Evolutionary conservation across 2,113 vertebrate genomes (phyloP), one percentile per base, ranked within the genome.

Genomic region (Scortum barcoo): DNA sequence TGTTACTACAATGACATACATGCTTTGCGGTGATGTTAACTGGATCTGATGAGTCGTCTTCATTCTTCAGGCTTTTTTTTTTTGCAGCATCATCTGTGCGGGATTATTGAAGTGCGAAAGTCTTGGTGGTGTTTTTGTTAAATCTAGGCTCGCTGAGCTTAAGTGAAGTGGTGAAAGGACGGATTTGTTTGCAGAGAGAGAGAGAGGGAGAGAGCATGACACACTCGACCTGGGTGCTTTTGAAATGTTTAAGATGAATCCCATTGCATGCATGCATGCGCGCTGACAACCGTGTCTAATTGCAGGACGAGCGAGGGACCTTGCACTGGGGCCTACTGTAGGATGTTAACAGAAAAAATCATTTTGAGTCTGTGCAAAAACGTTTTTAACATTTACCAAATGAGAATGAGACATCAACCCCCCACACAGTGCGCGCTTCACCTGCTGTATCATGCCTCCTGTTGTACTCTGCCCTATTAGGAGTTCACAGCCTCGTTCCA

Each of bases 1-100:
- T 93, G 92, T 84, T 68, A 46, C 88, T 78, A 88, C 89, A 91
- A 86, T 91, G 89, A 91, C 94, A 92, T 62, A 79, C 91, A 88
- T 86, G 88, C 77, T 88, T 73, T 84, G 76, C 90, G 77, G 70
- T 46, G 78, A 83, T 76, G 90, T 67, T 81, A 50, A 70, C 67
- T 89, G 80, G 76, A 87, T 92, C 81, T 85, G 72, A 77, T 56
- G 78, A 80, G 86, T 88, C 82, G 53, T 83, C 72, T 85, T 79
- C 76, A 54, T 86, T 81, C 60, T 80, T 72, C 68, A 83, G 53
- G 6, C n/a, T n/a, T n/a, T n/a, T n/a, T n/a, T n/a, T n/a, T 24
- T 76, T 24, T 70, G 73, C 58, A 78, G 56, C 58, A 62, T 76
- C 71, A 63, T 78, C 24, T 73, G 66, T 56, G 38, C 87, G 82